Evolutionary conservation across 1,140 invertebrate genomes (phyloP).

Genomic region (Himalopsyche phryganea): DNA sequence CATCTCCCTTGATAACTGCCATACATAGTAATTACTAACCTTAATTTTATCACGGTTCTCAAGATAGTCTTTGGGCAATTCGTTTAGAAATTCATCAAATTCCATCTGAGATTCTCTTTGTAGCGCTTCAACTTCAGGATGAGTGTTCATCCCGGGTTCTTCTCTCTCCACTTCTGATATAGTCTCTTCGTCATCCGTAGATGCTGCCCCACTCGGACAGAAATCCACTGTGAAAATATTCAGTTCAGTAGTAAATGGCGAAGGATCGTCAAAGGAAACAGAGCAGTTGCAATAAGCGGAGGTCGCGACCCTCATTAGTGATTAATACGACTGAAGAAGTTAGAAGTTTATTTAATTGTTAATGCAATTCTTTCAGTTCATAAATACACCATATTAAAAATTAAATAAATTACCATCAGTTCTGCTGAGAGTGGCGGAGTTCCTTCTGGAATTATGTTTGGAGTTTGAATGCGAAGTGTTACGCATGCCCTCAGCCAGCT

Average conservation of each 20-base stretch:
- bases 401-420: conserved; percentile 44
- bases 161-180: conserved; percentile 89
- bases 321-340: neutral
- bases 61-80: conserved; percentile 73
- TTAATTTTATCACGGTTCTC: conserved; percentile 63
- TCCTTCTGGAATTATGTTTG: conserved; percentile 44
- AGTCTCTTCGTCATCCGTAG: conserved; percentile 92
- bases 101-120: conserved; percentile 88
- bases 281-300: too few species aligned
- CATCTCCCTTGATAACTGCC: too few species aligned
- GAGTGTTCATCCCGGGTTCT: conserved; percentile 57
- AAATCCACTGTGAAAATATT: conserved; percentile 69
- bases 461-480: conserved; percentile 42
- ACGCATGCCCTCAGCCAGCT: conserved; percentile 78
- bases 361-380: too few species aligned
- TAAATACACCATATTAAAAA: too few species aligned
- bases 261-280: too few species aligned
- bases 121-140: conserved; percentile 83
- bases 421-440: conserved; percentile 46
- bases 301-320: too few species aligned
- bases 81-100: conserved; percentile 79
- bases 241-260: too few species aligned
- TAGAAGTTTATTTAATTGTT: neutral
- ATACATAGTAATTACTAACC: conserved; percentile 20
- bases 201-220: conserved; percentile 67